Percentiles rank a stretch among this genome's conserved stretches.
These are phyloP conservation scores for Ischnura elegans DNA, from an alignment of 2,888 invertebrate species.

Conservation along the genomic window DNA sequence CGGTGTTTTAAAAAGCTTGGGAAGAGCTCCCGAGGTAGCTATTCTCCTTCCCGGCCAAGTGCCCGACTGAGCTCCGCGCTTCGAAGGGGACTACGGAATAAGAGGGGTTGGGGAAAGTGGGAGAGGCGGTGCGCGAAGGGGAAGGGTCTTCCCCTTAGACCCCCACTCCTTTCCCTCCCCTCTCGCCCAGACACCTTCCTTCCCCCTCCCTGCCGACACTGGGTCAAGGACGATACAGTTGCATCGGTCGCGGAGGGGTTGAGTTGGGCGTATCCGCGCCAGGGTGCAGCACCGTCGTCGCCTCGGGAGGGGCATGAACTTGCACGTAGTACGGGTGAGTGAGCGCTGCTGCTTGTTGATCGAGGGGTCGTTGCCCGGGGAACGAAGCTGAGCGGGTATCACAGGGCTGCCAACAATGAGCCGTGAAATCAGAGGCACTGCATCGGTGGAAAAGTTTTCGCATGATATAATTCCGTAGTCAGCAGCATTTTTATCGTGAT, in stretches of 20 bases:
- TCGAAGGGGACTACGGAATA: not conserved
- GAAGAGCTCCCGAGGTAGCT: not conserved
- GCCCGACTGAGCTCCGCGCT: not conserved
- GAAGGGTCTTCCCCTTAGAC: not conserved
- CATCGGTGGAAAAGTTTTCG: not conserved
- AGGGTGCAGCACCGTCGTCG: conserved; percentile 7
- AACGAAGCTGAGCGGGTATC: not conserved
- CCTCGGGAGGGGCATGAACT: not conserved
- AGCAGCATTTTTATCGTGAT: no score
- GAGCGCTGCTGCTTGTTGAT: conserved; percentile 11
- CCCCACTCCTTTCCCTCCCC: no score
- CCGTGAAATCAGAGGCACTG: not conserved
- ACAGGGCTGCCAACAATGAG: not conserved
- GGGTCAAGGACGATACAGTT: not conserved
- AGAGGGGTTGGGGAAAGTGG: not conserved
- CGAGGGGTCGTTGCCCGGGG: conserved; percentile 19
- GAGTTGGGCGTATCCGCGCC: not conserved
- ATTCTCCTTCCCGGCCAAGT: not conserved
- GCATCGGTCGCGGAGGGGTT: not conserved
- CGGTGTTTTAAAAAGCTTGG: no score
- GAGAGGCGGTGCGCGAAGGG: not conserved
- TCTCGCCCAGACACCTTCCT: not conserved
- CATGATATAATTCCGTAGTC: no score
- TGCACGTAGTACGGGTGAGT: not conserved
- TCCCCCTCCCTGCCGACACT: not conserved